Conservation (phyloP, 2,113 vertebrate species). For the Toxotes chatareus region DNA sequence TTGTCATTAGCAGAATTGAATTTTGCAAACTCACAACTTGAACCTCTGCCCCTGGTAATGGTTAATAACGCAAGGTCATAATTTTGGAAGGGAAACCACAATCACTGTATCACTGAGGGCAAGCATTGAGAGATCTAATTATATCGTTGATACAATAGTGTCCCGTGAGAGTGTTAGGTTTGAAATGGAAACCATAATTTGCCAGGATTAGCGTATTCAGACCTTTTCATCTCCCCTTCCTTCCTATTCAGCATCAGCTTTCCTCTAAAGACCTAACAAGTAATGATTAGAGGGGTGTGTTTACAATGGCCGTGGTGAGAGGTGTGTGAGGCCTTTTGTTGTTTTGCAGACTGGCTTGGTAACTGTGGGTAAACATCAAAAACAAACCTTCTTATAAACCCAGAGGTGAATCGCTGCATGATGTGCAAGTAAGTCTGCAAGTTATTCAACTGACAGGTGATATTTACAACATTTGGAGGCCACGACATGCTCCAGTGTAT, state of each 20-base stretch:
- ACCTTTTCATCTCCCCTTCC: constrained; percentile 50
- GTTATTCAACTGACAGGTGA: constrained; percentile 14
- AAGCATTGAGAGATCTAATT: constrained; percentile 47
- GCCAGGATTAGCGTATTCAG: constrained; percentile 63
- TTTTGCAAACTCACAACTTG: not conserved
- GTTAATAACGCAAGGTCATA: constrained; percentile 18
- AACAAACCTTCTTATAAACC: constrained; percentile 20
- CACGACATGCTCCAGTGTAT: constrained; percentile 11
- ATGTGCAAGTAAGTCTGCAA: not conserved
- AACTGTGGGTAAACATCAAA: constrained; percentile 14
- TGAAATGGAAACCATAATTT: constrained; percentile 69
- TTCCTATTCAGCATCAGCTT: constrained; percentile 48
- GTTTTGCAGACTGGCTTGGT: constrained; percentile 11
- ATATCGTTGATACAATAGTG: constrained; percentile 47
- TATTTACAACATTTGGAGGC: constrained; percentile 27
- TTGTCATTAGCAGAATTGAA: not conserved
- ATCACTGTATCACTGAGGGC: constrained; percentile 5
- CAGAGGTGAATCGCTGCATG: not conserved
- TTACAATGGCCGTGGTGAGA: constrained; percentile 42
- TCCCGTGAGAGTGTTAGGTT: constrained; percentile 29
- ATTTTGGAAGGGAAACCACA: constrained; percentile 28
- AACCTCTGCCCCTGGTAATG: constrained; percentile 15
- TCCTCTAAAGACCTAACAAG: constrained; percentile 45
- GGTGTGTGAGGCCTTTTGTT: constrained; percentile 41
- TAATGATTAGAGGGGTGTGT: constrained; percentile 53